These are phyloP conservation scores for Phyllotis vaccarum DNA, from an alignment of 2,797 vertebrate genomes.

Conservation along the genomic window DNA sequence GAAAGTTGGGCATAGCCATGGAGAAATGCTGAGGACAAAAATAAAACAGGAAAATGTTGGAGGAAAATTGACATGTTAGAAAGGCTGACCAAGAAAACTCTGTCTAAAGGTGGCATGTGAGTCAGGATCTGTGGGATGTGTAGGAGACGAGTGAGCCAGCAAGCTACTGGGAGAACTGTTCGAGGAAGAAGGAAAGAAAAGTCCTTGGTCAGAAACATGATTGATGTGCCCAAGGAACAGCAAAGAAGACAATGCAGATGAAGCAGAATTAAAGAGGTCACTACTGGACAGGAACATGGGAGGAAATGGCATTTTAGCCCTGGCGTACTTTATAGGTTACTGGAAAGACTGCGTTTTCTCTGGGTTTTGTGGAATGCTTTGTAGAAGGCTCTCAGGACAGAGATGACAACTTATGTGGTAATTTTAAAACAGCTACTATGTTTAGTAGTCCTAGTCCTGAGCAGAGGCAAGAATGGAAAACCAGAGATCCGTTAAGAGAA, in stretches of 20 bases:
- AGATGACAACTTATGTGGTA: background rate
- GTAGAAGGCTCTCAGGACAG: background rate
- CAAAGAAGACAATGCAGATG: background rate
- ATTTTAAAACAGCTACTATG: background rate
- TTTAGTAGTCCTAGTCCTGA: background rate
- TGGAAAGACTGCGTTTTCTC: background rate
- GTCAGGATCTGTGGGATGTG: background rate
- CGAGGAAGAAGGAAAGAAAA: background rate
- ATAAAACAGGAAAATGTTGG: background rate
- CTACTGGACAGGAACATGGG: background rate
- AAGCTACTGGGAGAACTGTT: background rate
- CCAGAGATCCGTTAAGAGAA: background rate
- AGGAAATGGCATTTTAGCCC: background rate
- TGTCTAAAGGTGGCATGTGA: conserved; percentile 4
- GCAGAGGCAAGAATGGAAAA: background rate
- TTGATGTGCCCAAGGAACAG: background rate
- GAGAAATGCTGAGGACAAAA: conserved; percentile 15
- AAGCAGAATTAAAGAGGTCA: background rate
- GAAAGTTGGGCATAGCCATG: background rate
- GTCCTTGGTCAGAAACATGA: background rate
- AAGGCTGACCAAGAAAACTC: background rate
- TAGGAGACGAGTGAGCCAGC: background rate
- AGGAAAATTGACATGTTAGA: conserved; percentile 7
- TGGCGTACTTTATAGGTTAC: background rate
- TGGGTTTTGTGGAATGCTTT: background rate